These are phyloP conservation scores for Leguminivora glycinivorella DNA, from an alignment of 1,140 invertebrate species.

Conservation along the genomic window DNA sequence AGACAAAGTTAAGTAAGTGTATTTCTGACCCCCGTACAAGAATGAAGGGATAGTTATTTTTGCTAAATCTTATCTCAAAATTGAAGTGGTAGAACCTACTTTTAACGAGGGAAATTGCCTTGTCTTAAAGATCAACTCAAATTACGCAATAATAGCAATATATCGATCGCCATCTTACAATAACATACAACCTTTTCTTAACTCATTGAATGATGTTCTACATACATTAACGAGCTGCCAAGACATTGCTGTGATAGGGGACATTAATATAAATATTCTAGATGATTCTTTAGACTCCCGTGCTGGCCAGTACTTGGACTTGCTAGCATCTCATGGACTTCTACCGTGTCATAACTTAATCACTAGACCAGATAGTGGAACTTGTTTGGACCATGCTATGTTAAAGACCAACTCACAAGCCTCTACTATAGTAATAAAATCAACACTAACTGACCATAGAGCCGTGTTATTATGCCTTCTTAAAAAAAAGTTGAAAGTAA, in stretches of 20 bases:
- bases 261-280: background rate
- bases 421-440: background rate
- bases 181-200: background rate
- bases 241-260: background rate
- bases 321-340: background rate
- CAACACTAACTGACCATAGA: background rate
- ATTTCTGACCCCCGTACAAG: too few species aligned
- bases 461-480: background rate
- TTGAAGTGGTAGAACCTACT: background rate
- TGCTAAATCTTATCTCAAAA: background rate
- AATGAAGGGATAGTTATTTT: conserved; percentile 12
- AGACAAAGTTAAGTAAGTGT: too few species aligned
- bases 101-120: background rate
- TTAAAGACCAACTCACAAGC: background rate
- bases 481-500: background rate
- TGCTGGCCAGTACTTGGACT: background rate
- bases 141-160: background rate
- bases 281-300: background rate
- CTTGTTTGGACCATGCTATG: background rate
- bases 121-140: background rate
- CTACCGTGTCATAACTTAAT: background rate
- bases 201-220: background rate
- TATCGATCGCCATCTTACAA: conserved; percentile 7
- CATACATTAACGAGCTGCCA: background rate
- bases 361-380: background rate